Base-by-base conservation (phyloP, 2,888 invertebrate genomes). In the Tyria jacobaeae region DNA sequence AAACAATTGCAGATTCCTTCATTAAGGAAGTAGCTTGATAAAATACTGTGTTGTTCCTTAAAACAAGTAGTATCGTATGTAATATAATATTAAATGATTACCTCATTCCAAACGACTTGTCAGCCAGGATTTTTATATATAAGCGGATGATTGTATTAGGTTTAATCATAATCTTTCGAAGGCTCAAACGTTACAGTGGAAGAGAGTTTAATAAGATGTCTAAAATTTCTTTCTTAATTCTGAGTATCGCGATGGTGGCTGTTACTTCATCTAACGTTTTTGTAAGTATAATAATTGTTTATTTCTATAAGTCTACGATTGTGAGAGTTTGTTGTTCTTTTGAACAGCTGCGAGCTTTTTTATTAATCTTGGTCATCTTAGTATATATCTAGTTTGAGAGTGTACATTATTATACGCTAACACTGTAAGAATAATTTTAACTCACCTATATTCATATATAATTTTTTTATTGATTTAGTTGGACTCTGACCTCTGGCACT, bases 61-160 rank as follows among this genome's bases (percentile, higher is more conserved):
- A 64, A 74, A 76, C 54, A 63, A 68, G 53, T 34, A 35, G 37
- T 50, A 61, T 61, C 75, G 58, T 76, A 21, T 44, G 53, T 54
- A 60, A 58, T 66, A 76, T 67, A 74, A 74, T 71, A 74, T 59
- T n/a, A n/a, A 31, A 66, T 75, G 76, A 75, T 76, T 76, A 64
- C 53, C 55, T 61, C 60, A 37, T 62, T 61, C 66, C 66, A 68
- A 54, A 60, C 55, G 51, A 57, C 64, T 58, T 76, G 64, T 62
- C 54, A 5, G 68, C 76, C 74, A 60, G 4, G 25, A 57, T 61
- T 66, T 66, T 62, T 48, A 58, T 66, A 71, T 75, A 75, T 64
- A 75, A 68, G 59, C 44, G 61, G 65, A 62, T 60, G 48, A 55
- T 59, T 41, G 49, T 31, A 27, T 66, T 41, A 47, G 60, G 57